Evolutionary conservation across 2,113 vertebrate genomes (phyloP).

Genomic region (Prunella himalayana): DNA sequence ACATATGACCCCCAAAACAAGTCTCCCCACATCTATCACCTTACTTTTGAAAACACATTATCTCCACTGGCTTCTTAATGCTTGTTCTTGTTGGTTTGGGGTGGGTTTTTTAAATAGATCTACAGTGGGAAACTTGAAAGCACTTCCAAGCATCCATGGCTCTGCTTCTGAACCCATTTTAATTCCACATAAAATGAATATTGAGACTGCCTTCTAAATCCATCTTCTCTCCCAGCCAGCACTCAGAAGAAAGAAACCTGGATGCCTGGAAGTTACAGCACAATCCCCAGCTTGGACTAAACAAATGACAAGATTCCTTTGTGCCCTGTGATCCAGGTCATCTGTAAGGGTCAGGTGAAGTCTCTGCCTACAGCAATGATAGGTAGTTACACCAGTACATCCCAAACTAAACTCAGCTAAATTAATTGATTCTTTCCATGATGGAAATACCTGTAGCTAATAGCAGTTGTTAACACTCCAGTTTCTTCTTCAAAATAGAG

Average conservation of each 20-base stretch:
- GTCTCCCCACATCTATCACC: neutral
- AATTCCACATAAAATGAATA: neutral
- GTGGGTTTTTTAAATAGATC: neutral
- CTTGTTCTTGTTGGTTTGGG: neutral
- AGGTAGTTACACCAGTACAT: neutral
- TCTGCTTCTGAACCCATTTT: neutral
- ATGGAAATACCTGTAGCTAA: neutral
- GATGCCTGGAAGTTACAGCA: neutral
- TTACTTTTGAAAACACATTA: neutral
- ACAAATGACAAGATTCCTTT: neutral
- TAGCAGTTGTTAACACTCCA: neutral
- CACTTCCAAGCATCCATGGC: neutral
- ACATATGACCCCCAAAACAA: neutral
- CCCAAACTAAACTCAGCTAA: neutral
- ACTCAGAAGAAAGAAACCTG: neutral
- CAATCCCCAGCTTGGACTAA: neutral
- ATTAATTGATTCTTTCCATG: neutral
- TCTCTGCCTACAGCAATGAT: neutral
- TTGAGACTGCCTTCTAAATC: neutral
- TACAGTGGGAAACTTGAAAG: neutral
- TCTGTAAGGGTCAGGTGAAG: neutral
- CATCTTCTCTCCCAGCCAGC: neutral
- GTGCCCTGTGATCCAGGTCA: accelerated
- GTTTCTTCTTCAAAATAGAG: neutral
- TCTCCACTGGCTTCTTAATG: neutral